Percentiles rank a stretch among this genome's conserved stretches.
Evolutionary conservation across 1,140 invertebrate genomes (phyloP).

Genomic region (Thaumatotibia leucotreta): DNA sequence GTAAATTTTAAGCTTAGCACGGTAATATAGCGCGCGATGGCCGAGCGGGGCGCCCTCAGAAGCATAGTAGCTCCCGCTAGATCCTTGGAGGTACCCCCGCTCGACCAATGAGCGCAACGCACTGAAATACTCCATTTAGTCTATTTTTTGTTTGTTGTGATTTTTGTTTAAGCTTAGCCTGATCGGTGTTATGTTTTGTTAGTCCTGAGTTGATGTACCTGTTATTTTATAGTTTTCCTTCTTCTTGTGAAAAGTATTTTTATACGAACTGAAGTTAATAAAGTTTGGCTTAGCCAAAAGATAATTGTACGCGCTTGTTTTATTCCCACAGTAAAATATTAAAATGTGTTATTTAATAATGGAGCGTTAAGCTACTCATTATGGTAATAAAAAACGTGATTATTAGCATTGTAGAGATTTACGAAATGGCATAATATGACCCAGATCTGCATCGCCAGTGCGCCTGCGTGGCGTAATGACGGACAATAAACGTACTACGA

Average conservation of each 20-base stretch:
- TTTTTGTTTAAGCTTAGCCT: constrained; percentile 44
- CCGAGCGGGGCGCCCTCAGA: constrained; percentile 39
- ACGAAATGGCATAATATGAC: constrained; percentile 60
- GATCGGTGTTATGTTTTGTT: constrained; percentile 50
- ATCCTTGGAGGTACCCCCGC: constrained; percentile 40
- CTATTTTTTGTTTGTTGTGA: constrained; percentile 52
- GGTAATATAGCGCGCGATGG: constrained; percentile 29
- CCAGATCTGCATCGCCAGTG: constrained; percentile 46
- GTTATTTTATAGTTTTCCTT: constrained; percentile 57
- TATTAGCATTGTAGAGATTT: constrained; percentile 29
- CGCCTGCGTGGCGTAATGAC: constrained; percentile 23
- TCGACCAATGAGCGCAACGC: constrained; percentile 39
- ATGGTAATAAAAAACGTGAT: constrained; percentile 17
- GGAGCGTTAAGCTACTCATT: constrained; percentile 30
- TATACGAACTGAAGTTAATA: constrained; percentile 44
- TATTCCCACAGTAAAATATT: constrained; percentile 21
- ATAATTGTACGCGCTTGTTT: constrained; percentile 30
- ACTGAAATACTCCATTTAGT: constrained; percentile 51
- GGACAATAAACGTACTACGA: constrained; percentile 48
- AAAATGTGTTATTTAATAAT: not conserved
- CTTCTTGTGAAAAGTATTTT: constrained; percentile 24
- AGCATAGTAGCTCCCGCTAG: constrained; percentile 43
- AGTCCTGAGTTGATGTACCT: constrained; percentile 69
- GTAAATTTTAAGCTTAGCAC: constrained; percentile 67
- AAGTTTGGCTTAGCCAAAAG: constrained; percentile 52